phyloP scores from a whole-genome alignment of 2,113 vertebrate genomes.

The Ammodramus savannarum region DNA sequence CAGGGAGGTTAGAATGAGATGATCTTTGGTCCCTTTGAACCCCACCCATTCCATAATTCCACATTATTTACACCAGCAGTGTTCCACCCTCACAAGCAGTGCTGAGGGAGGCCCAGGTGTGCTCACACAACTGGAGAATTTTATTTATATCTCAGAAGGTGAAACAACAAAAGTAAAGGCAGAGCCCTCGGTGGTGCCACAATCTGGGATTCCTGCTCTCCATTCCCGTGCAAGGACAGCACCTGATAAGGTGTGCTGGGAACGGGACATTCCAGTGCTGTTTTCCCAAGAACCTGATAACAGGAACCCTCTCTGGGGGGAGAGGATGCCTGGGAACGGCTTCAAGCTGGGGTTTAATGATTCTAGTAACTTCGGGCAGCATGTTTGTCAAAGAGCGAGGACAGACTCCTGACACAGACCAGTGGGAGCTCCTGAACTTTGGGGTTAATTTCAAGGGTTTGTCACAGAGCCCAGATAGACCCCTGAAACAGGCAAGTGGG shows the following conservation, averaged over 20 bases:
- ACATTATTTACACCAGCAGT: not conserved
- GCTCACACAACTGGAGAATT: fast-evolving
- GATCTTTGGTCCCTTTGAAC: not conserved
- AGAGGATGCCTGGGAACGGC: fast-evolving
- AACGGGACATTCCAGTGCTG: fast-evolving
- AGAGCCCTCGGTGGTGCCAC: fast-evolving
- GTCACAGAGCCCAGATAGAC: too few species aligned
- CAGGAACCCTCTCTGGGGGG: too few species aligned
- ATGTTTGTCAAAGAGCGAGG: not conserved
- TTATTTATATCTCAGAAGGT: not conserved
- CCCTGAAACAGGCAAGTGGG: too few species aligned
- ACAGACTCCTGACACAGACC: too few species aligned
- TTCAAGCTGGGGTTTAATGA: fast-evolving
- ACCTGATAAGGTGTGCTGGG: fast-evolving
- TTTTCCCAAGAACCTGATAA: not conserved
- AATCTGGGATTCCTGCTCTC: not conserved
- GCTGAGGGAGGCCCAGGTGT: fast-evolving
- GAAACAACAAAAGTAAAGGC: not conserved
- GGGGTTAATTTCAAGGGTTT: too few species aligned
- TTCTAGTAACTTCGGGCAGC: fast-evolving
- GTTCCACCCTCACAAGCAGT: not conserved
- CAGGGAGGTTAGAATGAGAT: not conserved
- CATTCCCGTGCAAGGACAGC: not conserved
- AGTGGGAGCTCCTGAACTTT: too few species aligned
- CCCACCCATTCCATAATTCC: not conserved